phyloP scores from a whole-genome alignment of 1,140 invertebrate genomes.

The Neomicropteryx cornuta region DNA sequence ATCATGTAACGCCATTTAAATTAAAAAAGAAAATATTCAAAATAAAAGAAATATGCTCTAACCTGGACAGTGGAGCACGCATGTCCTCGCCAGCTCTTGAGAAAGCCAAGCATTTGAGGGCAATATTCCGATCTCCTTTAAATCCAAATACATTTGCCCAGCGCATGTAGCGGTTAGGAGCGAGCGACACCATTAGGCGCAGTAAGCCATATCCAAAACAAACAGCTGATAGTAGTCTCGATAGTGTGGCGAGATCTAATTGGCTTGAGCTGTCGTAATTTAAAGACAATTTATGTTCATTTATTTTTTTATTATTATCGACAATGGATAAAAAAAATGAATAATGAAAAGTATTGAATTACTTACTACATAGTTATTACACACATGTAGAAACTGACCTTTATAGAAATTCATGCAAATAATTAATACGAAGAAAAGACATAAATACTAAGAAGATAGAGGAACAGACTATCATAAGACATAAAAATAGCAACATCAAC shows the following conservation, averaged over 20 bases:
- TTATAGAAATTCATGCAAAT: too few relatives aligned
- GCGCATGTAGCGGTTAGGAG: conserved; percentile 55
- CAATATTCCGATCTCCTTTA: conserved; percentile 50
- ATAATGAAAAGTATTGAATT: too few relatives aligned
- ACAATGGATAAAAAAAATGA: too few relatives aligned
- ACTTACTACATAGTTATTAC: too few relatives aligned
- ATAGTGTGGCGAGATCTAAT: conserved; percentile 40
- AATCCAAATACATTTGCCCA: conserved; percentile 63
- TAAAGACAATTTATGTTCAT: too few relatives aligned
- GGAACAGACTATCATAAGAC: too few relatives aligned
- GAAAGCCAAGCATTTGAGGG: conserved; percentile 52
- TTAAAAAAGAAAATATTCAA: conserved; percentile 1
- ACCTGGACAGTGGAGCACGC: conserved; percentile 61
- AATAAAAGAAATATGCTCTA: conserved; percentile 19
- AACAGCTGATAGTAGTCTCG: conserved; percentile 53
- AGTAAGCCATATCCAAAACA: conserved; percentile 66
- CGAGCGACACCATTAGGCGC: conserved; percentile 56
- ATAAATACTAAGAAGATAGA: too few relatives aligned
- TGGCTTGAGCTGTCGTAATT: too few relatives aligned
- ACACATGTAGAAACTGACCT: too few relatives aligned
- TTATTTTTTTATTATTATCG: too few relatives aligned
- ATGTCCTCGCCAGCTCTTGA: conserved; percentile 55
- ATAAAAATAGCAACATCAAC: too few relatives aligned
- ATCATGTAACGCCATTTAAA: conserved; percentile 2
- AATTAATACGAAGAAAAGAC: too few relatives aligned